Base-by-base conservation (phyloP, 2,888 invertebrate species). In the Rosalia funebris region DNA sequence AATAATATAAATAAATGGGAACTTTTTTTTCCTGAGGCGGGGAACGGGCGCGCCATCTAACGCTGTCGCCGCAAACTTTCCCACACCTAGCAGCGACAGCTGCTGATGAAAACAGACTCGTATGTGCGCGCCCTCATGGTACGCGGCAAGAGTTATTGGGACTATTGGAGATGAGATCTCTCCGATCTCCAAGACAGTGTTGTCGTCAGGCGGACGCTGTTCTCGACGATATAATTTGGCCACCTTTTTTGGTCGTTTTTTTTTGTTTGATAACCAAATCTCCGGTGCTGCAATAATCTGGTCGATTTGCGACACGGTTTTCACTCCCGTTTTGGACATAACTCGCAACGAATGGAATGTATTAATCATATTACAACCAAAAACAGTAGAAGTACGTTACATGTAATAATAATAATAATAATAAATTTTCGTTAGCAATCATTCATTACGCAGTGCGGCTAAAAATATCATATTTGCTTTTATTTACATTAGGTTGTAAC, bases 1-100 rank as follows among this genome's bases (percentile, higher is more conserved):
- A 32, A 61, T 53, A 58, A 58, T 52, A 46, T 60, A 63, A 63
- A 63, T 60, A 63, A 60, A 54, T 57, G 31, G 32, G 47, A 54
- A 41, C 15, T 45, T 41, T 20, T 53, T 31, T n/a, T n/a, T n/a
- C n/a, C n/a, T n/a, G n/a, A 50, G 9, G 9, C 11, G n/a, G 1
- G 4, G 31, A 12, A 17, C 9, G 2, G 19, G 1, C 17, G 50
- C 50, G 50, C 50, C 50, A 50, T 39, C 50, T 12, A n/a, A 0
- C 15, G 50, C 15, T 39, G 20, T n/a, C n/a, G 7, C 2, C n/a
- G 37, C 9, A 2, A 37, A 50, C 15, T 10, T 50, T 10, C 2
- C 7, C 34, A 7, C 3, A 34, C 7, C 11, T 34, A n/a, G 11
- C 34, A 5, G 34, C 11, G 34, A n/a, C 34, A 7, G 11, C 34